phyloP scores from a whole-genome alignment of 2,888 invertebrate genomes.

The Belgica antarctica region DNA sequence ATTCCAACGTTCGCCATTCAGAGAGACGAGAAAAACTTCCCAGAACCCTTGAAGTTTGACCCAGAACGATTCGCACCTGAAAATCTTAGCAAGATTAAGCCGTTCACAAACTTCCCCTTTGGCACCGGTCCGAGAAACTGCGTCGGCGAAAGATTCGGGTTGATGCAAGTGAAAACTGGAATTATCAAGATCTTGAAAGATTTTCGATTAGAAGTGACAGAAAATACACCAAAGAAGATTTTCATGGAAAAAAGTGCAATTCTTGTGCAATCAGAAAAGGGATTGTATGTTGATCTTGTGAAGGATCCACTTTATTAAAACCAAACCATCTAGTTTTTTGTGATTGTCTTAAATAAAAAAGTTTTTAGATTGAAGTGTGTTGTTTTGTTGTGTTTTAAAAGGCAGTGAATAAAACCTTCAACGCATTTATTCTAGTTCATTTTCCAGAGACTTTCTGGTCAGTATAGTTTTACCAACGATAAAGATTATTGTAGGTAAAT shows the following conservation, averaged over 20 bases:
- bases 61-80: slow-evolving; percentile 52
- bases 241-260: slow-evolving; percentile 51
- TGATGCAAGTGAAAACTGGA: slow-evolving; percentile 51
- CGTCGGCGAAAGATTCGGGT: slow-evolving; percentile 52
- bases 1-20: slow-evolving; percentile 52
- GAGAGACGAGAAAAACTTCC: slow-evolving; percentile 50
- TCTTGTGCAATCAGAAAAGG: slow-evolving; percentile 49
- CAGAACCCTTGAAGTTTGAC: slow-evolving; percentile 51
- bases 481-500: no score
- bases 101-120: slow-evolving; percentile 51
- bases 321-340: background rate
- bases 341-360: background rate
- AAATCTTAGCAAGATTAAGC: slow-evolving; percentile 48
- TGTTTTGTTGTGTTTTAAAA: background rate
- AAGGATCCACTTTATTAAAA: slow-evolving; percentile 23
- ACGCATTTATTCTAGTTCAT: no score
- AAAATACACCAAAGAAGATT: slow-evolving; percentile 49
- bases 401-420: no score
- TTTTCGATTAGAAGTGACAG: slow-evolving; percentile 50
- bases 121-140: slow-evolving; percentile 53
- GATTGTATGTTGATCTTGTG: background rate
- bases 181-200: slow-evolving; percentile 52
- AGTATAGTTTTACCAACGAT: no score
- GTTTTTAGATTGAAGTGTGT: background rate
- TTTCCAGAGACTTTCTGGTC: no score